These are phyloP conservation scores for Orthosia cruda DNA, from an alignment of 2,888 invertebrate species.

Conservation along the genomic window DNA sequence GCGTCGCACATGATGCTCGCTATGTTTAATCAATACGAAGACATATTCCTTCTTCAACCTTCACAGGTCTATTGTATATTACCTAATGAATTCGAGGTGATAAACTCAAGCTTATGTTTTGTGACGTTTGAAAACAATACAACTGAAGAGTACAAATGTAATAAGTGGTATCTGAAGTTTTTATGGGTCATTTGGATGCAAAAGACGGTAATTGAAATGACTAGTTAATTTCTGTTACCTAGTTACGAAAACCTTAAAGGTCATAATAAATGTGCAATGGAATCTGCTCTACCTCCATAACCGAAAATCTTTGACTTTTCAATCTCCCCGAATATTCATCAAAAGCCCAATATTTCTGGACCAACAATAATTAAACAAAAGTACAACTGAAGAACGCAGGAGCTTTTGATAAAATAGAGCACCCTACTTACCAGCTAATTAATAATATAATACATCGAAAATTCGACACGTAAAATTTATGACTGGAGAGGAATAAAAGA, in stretches of 20 bases:
- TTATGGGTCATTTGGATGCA: slow-evolving; percentile 85
- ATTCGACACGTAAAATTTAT: background rate
- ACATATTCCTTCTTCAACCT: slow-evolving; percentile 81
- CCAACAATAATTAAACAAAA: too few relatives aligned
- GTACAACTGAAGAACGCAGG: background rate
- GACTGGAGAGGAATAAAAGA: background rate
- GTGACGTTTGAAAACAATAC: slow-evolving; percentile 72
- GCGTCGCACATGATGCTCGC: slow-evolving; percentile 78
- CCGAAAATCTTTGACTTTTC: background rate
- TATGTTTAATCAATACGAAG: slow-evolving; percentile 83
- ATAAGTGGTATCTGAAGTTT: slow-evolving; percentile 82
- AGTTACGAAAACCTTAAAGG: background rate
- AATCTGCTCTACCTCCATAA: background rate
- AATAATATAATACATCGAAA: background rate
- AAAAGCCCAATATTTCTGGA: too few relatives aligned
- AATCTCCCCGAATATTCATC: too few relatives aligned
- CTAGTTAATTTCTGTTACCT: background rate
- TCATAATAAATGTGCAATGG: background rate
- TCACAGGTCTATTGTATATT: slow-evolving; percentile 77
- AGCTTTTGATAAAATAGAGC: background rate
- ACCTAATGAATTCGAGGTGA: slow-evolving; percentile 68
- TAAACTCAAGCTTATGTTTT: slow-evolving; percentile 80
- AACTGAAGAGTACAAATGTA: slow-evolving; percentile 76
- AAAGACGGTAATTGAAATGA: slow-evolving; percentile 78
- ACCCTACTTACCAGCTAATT: background rate